Evolutionary conservation across 2,888 invertebrate species (phyloP), one percentile per base, ranked within the genome.

Genomic region (Scaeva pyrastri): DNA sequence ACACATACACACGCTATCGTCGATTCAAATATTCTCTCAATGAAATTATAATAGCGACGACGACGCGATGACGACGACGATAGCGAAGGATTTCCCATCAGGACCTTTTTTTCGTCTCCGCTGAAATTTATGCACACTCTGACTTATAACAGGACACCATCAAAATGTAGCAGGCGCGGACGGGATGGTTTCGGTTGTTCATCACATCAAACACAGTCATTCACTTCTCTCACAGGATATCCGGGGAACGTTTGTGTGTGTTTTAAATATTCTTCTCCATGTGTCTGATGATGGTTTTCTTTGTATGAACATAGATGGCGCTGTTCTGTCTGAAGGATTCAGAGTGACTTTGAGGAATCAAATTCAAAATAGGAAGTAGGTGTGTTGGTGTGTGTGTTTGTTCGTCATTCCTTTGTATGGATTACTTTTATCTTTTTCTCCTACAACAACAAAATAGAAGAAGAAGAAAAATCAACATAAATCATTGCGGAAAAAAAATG

Each of bases 211-310:
- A 10, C n/a, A 41, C n/a, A 62, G 50, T 74, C 52, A 43, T 16
- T 56, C 31, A 52, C 43, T 4, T 2, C 26, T 26, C 26, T 26
- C 26, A n/a, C 64, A 75, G 81, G 76, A 82, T 64, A 82, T 76
- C 56, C 71, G 76, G 52, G 23, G 56, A 23, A 23, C 74, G 45
- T 55, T 60, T 64, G 39, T 74, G 39, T 74, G 64, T 26, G 66
- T 50, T 66, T 66, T 31, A 14, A 66, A 66, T 31, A 31, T 31
- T 31, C 31, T 31, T 31, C 1, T 31, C n/a, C n/a, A n/a, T 56
- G 14, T 48, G 48, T 66, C 66, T 60, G 41, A 39, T 39, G 31
- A 31, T 7, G 8, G 31, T 31, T 8, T 31, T 31, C 31, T 31
- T 7, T 31, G 31, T 31, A 5, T 31, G 31, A 7, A 31, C 31